These are phyloP conservation scores for Ibycter americanus DNA, from an alignment of 2,797 vertebrate genomes.

Conservation along the genomic window DNA sequence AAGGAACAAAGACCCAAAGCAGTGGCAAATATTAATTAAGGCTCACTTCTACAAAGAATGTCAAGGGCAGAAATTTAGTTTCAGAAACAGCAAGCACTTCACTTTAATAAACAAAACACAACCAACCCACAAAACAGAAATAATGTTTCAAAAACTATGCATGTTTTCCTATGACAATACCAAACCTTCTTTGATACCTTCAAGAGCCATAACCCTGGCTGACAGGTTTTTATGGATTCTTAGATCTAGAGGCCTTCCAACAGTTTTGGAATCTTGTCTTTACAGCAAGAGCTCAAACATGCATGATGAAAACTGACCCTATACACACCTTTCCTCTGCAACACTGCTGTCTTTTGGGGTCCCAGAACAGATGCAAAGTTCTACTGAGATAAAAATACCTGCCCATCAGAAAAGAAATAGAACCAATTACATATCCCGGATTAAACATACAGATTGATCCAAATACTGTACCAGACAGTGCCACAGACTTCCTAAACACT, in stretches of 20 bases:
- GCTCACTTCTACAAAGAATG: neutral
- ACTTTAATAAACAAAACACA: neutral
- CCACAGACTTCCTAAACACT: neutral
- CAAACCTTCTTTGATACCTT: neutral
- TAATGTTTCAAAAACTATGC: neutral
- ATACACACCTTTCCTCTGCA: neutral
- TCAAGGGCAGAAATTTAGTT: neutral
- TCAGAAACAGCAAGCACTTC: neutral
- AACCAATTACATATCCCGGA: neutral
- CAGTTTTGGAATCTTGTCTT: neutral
- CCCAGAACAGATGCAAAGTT: neutral
- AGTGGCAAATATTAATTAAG: neutral
- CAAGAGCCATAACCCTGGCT: neutral
- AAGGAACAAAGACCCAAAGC: neutral
- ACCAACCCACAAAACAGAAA: neutral
- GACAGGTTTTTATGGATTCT: neutral
- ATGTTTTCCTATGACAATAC: neutral
- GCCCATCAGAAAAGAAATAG: neutral
- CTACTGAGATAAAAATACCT: neutral
- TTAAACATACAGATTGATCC: neutral
- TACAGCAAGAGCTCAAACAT: neutral
- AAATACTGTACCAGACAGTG: neutral
- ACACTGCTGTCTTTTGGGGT: neutral
- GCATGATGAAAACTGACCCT: neutral
- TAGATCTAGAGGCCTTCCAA: neutral